Evolutionary conservation across 1,140 invertebrate species (phyloP), one percentile per base, ranked within the genome.

Genomic region (Cecropterus lyciades): DNA sequence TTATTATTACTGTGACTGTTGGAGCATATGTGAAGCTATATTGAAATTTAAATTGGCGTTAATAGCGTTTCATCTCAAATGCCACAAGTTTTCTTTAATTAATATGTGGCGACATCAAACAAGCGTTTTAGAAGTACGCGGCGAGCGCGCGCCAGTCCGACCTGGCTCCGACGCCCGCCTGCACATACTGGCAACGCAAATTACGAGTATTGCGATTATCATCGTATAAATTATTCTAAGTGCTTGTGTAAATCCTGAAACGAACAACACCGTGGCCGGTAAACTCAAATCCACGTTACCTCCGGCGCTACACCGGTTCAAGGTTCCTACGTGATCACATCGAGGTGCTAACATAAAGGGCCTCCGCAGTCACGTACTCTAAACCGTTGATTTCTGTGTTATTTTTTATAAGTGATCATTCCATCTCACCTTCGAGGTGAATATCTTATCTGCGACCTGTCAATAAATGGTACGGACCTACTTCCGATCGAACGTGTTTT

Each of bases 61-160:
- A 40, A 55, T 55, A 15, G 67, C 57, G 60, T n/a, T 55, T 67
- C 67, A 70, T 72, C 16, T 71, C 65, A 72, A 69, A 24, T 75
- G 72, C 74, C 77, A 80, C 76, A 79, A 80, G 79, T 81, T 82
- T 77, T 77, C 72, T 84, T 83, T 78, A 84, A 88, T 90, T 88
- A 83, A 83, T 68, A 69, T 72, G 74, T 68, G 69, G 51, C 49
- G 75, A 73, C 68, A 71, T 72, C 57, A 56, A 57, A 52, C 64
- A 52, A 75, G 63, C 59, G 66, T 53, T 59, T 51, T 75, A 75
- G 69, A 72, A 75, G 72, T 63, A 68, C 62, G 51, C 64, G 59
- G 69, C 70, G 63, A 57, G 64, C 53, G 76, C 67, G 70, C 80
- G 76, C 69, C 82, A 82, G 83, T 86, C 74, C 67, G 71, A 52